These are phyloP conservation scores for Leptinotarsa rubiginosa DNA, from an alignment of 2,888 invertebrate genomes.

Conservation along the genomic window DNA sequence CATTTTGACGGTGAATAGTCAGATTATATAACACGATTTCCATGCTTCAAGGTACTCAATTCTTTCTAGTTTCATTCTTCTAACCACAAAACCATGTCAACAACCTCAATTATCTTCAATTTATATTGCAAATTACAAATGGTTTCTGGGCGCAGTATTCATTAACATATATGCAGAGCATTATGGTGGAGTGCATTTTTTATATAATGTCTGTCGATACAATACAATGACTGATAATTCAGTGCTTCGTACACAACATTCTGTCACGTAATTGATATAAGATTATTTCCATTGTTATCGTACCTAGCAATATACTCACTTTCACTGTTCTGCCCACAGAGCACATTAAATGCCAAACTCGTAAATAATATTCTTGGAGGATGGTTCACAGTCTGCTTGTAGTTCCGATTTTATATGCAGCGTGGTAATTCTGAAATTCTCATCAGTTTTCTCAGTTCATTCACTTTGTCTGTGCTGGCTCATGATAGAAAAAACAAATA, in stretches of 20 bases:
- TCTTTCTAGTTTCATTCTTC: constrained; percentile 1
- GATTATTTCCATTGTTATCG: constrained; percentile 25
- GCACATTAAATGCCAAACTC: constrained; percentile 26
- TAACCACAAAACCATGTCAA: constrained; percentile 31
- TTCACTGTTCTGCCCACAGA: constrained; percentile 32
- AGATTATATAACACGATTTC: neutral
- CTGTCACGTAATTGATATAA: constrained; percentile 31
- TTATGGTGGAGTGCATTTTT: constrained; percentile 27
- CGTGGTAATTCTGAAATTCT: no score
- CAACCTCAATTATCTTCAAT: constrained; percentile 37
- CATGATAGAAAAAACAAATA: no score
- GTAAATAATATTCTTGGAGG: constrained; percentile 11
- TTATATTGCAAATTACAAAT: constrained; percentile 34
- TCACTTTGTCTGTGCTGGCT: no score
- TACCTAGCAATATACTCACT: constrained; percentile 31
- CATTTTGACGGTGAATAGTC: no score
- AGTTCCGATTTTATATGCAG: no score
- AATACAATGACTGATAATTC: constrained; percentile 31
- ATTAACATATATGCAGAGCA: constrained; percentile 27
- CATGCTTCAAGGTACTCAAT: neutral
- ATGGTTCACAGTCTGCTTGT: neutral
- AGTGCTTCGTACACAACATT: constrained; percentile 25
- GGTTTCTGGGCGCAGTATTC: constrained; percentile 33
- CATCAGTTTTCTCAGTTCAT: no score
- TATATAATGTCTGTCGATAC: constrained; percentile 26